phyloP scores from a whole-genome alignment of 2,888 invertebrate species.

The Stenodera caucasica region DNA sequence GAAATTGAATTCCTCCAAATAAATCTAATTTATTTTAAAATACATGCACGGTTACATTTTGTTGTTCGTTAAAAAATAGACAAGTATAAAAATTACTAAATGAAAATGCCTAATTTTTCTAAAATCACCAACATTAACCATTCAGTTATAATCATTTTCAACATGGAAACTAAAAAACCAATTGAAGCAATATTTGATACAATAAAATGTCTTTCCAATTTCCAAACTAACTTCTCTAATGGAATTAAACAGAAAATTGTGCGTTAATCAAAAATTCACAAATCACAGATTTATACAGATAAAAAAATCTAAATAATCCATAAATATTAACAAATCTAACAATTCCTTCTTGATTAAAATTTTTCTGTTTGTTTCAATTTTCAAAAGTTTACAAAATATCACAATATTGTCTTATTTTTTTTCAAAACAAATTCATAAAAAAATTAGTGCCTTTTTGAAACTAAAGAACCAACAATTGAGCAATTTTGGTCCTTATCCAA shows the following conservation, averaged over 20 bases:
- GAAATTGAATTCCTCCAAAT: neutral
- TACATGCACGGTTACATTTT: neutral
- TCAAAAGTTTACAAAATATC: conserved; percentile 14
- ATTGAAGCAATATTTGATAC: neutral
- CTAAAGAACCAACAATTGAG: conserved; percentile 20
- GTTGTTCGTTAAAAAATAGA: neutral
- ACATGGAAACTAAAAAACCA: neutral
- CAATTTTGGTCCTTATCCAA: conserved; percentile 29
- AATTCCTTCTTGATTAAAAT: conserved; percentile 2
- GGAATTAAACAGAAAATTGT: neutral
- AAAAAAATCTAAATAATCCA: neutral
- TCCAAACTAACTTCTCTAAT: neutral
- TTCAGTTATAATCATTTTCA: no score
- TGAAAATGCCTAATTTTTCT: neutral
- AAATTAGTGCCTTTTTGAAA: conserved; percentile 15
- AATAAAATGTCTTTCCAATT: neutral
- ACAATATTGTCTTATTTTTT: conserved; percentile 20
- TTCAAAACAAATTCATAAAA: neutral
- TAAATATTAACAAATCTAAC: neutral
- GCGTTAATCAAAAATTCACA: neutral
- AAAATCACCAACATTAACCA: neutral
- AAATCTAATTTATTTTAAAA: neutral
- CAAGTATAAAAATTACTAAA: neutral
- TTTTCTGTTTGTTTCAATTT: neutral
- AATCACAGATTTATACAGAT: neutral